These are phyloP conservation scores for Helicoverpa armigera DNA, from an alignment of 1,140 invertebrate genomes.

Conservation along the genomic window DNA sequence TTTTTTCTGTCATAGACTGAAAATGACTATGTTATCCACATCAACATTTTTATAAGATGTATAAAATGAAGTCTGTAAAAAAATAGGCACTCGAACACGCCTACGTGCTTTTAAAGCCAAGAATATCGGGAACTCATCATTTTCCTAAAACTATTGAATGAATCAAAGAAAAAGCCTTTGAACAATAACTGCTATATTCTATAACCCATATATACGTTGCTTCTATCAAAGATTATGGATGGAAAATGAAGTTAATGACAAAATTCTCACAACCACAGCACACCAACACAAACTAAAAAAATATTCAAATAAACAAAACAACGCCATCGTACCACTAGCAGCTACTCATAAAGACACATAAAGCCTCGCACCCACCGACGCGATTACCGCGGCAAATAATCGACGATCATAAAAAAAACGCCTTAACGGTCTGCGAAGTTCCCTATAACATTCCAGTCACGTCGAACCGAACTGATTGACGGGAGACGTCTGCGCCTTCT, in stretches of 20 bases:
- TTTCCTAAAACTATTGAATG: background rate
- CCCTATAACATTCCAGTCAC: conserved; percentile 75
- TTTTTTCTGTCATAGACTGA: background rate
- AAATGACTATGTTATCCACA: too few relatives aligned
- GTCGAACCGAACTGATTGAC: conserved; percentile 83
- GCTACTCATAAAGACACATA: conserved; percentile 51
- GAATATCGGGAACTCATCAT: background rate
- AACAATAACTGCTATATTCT: too few relatives aligned
- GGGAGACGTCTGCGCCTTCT: conserved; percentile 79
- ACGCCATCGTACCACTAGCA: background rate
- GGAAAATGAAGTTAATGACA: too few relatives aligned
- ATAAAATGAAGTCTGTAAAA: too few relatives aligned
- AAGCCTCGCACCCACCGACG: conserved; percentile 58
- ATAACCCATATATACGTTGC: too few relatives aligned
- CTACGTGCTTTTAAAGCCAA: too few relatives aligned
- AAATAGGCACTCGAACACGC: too few relatives aligned
- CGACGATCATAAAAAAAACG: conserved; percentile 72
- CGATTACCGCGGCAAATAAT: conserved; percentile 71
- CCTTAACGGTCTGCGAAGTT: conserved; percentile 68
- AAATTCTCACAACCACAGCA: too few relatives aligned
- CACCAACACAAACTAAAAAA: too few relatives aligned
- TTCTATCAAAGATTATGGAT: too few relatives aligned
- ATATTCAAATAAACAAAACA: background rate
- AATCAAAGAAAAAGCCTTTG: too few relatives aligned
- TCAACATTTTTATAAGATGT: too few relatives aligned